These are phyloP conservation scores for Pelobates fuscus DNA, from an alignment of 2,113 vertebrate species.

Conservation along the genomic window DNA sequence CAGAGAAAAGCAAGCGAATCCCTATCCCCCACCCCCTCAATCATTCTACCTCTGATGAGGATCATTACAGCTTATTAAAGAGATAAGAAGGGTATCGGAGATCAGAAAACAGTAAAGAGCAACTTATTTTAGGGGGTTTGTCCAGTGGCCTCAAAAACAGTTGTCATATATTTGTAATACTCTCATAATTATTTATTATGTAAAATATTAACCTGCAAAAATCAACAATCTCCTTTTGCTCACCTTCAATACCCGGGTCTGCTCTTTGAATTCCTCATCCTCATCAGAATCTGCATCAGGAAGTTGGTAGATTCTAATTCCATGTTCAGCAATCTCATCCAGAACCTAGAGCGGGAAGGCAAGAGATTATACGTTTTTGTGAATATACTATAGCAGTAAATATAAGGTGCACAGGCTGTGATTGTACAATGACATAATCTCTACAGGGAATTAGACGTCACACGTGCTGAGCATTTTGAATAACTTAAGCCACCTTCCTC, in stretches of 20 bases:
- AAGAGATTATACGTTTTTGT: not conserved
- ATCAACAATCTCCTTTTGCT: not conserved
- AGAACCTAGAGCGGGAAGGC: conserved; percentile 69
- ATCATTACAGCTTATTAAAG: too few relatives aligned
- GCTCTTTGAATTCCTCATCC: conserved; percentile 94
- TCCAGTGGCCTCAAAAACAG: too few relatives aligned
- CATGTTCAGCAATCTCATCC: conserved; percentile 88
- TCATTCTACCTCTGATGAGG: too few relatives aligned
- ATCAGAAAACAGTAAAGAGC: too few relatives aligned
- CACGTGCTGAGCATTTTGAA: not conserved
- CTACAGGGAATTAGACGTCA: not conserved
- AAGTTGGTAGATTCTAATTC: conserved; percentile 89
- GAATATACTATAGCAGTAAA: not conserved
- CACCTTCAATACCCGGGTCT: conserved; percentile 88
- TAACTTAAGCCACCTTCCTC: conserved; percentile 1
- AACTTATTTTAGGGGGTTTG: too few relatives aligned
- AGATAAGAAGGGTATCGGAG: too few relatives aligned
- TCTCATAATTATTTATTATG: too few relatives aligned
- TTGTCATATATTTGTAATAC: too few relatives aligned
- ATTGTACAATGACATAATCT: not conserved
- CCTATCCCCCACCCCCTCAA: not conserved
- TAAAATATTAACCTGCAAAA: too few relatives aligned
- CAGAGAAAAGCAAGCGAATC: conserved; percentile 7
- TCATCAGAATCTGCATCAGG: conserved; percentile 92
- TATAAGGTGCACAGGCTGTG: not conserved